Evolutionary conservation across 2,888 invertebrate genomes (phyloP).

Genomic region (Caenorhabditis sp.): DNA sequence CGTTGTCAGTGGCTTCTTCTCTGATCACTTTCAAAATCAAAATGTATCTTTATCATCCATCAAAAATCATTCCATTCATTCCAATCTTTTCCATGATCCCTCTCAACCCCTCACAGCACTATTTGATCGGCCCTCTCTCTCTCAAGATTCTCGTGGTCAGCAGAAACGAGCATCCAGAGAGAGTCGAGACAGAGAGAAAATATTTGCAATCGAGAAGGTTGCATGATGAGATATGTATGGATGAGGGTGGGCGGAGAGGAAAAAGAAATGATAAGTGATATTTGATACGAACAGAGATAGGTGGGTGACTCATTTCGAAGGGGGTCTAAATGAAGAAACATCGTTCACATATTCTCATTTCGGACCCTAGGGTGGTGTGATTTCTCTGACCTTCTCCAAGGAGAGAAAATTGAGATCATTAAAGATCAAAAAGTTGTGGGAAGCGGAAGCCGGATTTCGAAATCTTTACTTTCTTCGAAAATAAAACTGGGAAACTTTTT

Average conservation of each 20-base stretch:
- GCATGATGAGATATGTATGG: neutral
- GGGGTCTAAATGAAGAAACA: neutral
- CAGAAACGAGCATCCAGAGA: neutral
- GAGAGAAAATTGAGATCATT: neutral
- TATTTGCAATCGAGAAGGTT: conserved; percentile 14
- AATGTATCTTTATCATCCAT: neutral
- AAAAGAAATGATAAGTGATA: conserved; percentile 8
- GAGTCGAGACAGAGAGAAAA: neutral
- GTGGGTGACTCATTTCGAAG: neutral
- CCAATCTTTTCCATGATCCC: neutral
- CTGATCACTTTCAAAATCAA: too few relatives aligned
- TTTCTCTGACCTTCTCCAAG: neutral
- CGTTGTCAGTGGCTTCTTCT: too few relatives aligned
- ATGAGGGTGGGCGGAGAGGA: neutral
- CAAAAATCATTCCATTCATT: neutral
- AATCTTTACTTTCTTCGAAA: neutral
- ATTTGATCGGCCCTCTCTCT: conserved; percentile 11
- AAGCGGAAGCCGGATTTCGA: neutral
- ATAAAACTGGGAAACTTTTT: too few relatives aligned
- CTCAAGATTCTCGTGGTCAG: neutral
- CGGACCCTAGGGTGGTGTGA: neutral
- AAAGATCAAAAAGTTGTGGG: neutral
- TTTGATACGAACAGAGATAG: conserved; percentile 3
- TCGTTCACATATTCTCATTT: neutral
- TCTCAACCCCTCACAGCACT: too few relatives aligned